These are phyloP conservation scores for Elysia chlorotica DNA, from an alignment of 1,140 invertebrate species.

Conservation along the genomic window DNA sequence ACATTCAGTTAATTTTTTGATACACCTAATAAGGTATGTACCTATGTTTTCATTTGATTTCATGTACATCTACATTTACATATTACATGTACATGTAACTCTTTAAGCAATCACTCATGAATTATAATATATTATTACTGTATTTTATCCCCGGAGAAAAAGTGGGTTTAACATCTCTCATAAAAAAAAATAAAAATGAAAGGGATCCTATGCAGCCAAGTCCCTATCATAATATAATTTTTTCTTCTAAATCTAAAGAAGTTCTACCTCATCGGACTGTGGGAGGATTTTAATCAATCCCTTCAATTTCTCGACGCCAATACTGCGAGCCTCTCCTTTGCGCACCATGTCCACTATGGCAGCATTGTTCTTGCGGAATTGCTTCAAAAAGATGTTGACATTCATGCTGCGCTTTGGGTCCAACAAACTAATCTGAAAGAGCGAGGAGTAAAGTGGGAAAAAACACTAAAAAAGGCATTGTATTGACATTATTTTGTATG, in stretches of 20 bases:
- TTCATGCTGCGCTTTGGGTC: conserved; percentile 91
- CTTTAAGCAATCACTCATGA: too few species aligned
- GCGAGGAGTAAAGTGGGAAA: too few species aligned
- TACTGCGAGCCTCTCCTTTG: conserved; percentile 83
- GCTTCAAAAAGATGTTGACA: conserved; percentile 97
- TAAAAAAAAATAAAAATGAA: neutral
- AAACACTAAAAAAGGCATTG: too few species aligned
- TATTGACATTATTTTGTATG: too few species aligned
- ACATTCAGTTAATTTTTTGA: too few species aligned
- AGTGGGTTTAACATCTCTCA: too few species aligned
- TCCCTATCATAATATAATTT: too few species aligned
- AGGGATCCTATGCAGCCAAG: neutral
- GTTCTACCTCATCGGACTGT: conserved; percentile 80
- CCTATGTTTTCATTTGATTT: too few species aligned
- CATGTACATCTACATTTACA: too few species aligned
- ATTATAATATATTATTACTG: neutral
- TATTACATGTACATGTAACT: too few species aligned
- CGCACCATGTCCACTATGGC: conserved; percentile 88
- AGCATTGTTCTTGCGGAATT: conserved; percentile 83
- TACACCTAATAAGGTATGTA: too few species aligned
- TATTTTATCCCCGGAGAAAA: too few species aligned
- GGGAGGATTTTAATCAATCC: conserved; percentile 93
- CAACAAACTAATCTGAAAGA: conserved; percentile 51
- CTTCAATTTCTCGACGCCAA: conserved; percentile 90
- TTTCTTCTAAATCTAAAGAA: neutral